Percentiles rank a stretch among this genome's conserved stretches.
Evolutionary conservation across 2,888 invertebrate species (phyloP).

Genomic region (Lamellibrachia satsuma): DNA sequence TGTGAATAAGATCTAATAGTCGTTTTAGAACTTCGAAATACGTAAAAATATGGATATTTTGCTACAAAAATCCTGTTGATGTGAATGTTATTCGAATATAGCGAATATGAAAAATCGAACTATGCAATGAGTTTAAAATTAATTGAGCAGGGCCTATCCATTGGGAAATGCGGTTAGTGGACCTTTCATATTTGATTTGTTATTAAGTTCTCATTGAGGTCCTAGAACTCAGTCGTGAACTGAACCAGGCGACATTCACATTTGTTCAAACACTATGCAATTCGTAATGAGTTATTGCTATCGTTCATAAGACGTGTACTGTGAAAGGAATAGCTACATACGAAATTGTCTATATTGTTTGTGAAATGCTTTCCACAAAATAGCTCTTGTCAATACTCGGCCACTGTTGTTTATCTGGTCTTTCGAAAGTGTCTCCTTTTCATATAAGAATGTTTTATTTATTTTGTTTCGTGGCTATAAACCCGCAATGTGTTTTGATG

Average conservation of each 20-base stretch:
- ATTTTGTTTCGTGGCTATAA: conserved; percentile 17
- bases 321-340: neutral
- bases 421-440: neutral
- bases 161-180: too few species aligned
- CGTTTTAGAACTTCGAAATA: neutral
- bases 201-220: neutral
- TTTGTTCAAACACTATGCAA: conserved; percentile 13
- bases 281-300: neutral
- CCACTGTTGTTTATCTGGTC: neutral
- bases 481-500: neutral
- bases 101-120: neutral
- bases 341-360: neutral
- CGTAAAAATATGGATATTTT: neutral
- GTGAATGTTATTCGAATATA: neutral
- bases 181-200: neutral
- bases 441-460: neutral
- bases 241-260: neutral
- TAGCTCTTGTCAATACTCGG: neutral
- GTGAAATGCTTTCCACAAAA: neutral
- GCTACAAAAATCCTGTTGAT: neutral
- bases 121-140: neutral
- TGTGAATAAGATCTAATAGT: neutral
- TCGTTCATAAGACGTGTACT: neutral
- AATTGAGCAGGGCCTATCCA: neutral
- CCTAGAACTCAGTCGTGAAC: neutral